Evolutionary conservation across 1,140 invertebrate species (phyloP).

Genomic region (Pseudomyrmex concolor): DNA sequence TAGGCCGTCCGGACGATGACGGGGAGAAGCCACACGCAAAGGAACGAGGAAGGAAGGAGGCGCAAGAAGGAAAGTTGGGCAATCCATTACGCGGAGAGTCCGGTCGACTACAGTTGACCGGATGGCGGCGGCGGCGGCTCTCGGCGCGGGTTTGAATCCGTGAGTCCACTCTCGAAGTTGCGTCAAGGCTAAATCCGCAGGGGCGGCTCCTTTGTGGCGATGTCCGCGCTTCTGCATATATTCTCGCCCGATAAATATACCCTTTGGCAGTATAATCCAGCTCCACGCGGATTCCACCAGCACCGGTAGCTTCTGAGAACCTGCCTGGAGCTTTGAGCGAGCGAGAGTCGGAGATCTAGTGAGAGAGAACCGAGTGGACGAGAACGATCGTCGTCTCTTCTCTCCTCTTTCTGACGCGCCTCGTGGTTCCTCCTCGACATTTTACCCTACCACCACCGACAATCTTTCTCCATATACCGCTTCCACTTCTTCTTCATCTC

Average conservation of each 20-base stretch:
- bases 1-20: constrained; percentile 50
- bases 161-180: constrained; percentile 74
- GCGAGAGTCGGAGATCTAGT: not conserved
- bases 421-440: constrained; percentile 58
- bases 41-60: constrained; percentile 37
- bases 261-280: constrained; percentile 85
- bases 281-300: constrained; percentile 79
- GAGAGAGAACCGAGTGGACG: not conserved
- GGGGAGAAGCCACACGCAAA: constrained; percentile 41
- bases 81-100: constrained; percentile 70
- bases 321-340: constrained; percentile 69
- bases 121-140: constrained; percentile 63
- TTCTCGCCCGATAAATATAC: constrained; percentile 85
- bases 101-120: constrained; percentile 54
- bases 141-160: constrained; percentile 65
- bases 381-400: constrained; percentile 20
- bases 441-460: constrained; percentile 53
- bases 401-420: constrained; percentile 26
- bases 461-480: constrained; percentile 44
- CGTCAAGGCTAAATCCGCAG: constrained; percentile 83
- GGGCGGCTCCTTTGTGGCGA: constrained; percentile 84
- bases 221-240: constrained; percentile 84
- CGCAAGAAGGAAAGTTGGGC: constrained; percentile 70
- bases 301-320: constrained; percentile 80
- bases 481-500: constrained; percentile 11